phyloP scores from a whole-genome alignment of 2,888 invertebrate species.

The Carcina quercana region DNA sequence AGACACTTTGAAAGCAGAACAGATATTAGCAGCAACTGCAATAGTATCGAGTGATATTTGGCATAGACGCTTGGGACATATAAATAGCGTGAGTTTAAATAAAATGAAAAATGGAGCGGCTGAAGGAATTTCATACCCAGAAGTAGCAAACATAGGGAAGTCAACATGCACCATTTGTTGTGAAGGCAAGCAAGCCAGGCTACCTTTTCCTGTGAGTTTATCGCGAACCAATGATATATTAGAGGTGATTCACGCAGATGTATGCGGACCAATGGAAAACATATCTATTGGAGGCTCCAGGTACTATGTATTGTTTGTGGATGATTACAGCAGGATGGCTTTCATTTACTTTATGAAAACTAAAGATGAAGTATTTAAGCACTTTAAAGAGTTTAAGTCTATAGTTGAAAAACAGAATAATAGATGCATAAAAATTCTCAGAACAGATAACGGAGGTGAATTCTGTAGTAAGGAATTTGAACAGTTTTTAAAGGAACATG shows the following conservation, averaged over 20 bases:
- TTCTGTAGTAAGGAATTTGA: constrained; percentile 13
- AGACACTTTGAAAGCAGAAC: neutral
- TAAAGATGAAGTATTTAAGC: constrained; percentile 8
- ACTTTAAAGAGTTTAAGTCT: constrained; percentile 2
- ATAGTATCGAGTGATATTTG: neutral
- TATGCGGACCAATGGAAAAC: constrained; percentile 6
- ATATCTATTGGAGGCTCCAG: neutral
- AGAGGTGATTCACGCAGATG: constrained; percentile 10
- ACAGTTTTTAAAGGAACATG: constrained; percentile 7
- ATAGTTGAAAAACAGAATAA: constrained; percentile 8
- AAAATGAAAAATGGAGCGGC: neutral
- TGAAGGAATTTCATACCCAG: too few species aligned
- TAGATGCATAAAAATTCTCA: constrained; percentile 3
- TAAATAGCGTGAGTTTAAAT: constrained; percentile 1
- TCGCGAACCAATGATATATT: constrained; percentile 4
- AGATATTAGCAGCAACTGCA: neutral
- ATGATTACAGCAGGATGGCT: constrained; percentile 10
- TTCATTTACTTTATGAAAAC: constrained; percentile 13
- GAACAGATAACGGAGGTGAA: constrained; percentile 9
- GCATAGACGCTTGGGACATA: constrained; percentile 2
- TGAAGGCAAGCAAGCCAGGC: constrained; percentile 2
- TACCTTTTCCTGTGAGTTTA: neutral
- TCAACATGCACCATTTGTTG: constrained; percentile 5
- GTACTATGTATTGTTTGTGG: constrained; percentile 8
- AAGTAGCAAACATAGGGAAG: too few species aligned